Conservation (phyloP, 2,888 invertebrate genomes). For the Dusona sp. region DNA sequence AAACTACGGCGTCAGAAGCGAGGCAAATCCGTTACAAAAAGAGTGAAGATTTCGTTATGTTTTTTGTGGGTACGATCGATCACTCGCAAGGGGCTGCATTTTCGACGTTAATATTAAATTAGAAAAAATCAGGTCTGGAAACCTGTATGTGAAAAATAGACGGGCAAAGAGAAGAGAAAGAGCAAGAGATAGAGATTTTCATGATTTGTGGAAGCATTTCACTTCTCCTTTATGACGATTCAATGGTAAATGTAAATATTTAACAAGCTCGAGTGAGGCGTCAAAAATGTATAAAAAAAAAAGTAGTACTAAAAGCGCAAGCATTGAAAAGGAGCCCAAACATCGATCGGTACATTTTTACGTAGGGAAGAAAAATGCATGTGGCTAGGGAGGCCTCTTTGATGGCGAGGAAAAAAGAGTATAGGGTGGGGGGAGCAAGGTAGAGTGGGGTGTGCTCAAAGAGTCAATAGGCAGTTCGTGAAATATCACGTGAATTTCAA, state of each 20-base stretch:
- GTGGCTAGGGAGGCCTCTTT: slow-evolving; percentile 37
- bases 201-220: slow-evolving; percentile 14
- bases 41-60: not conserved
- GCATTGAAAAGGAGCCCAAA: slow-evolving; percentile 37
- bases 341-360: slow-evolving; percentile 39
- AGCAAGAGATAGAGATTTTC: not conserved
- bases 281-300: slow-evolving; percentile 24
- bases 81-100: not conserved
- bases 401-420: slow-evolving; percentile 22
- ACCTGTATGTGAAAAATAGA: not conserved
- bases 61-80: not conserved
- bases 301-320: not conserved
- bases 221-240: slow-evolving; percentile 9
- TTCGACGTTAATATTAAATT: not conserved
- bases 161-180: not conserved
- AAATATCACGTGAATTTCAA: slow-evolving; percentile 52
- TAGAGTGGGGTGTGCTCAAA: slow-evolving; percentile 33
- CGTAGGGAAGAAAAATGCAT: slow-evolving; percentile 38
- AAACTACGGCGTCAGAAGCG: not conserved
- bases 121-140: not conserved
- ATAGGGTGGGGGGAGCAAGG: not conserved
- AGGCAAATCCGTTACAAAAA: not conserved
- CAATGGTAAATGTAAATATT: slow-evolving; percentile 50
- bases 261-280: slow-evolving; percentile 44
- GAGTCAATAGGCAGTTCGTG: slow-evolving; percentile 38